Conservation (phyloP, 2,888 invertebrate species). For the Willowsia nigromaculata region DNA sequence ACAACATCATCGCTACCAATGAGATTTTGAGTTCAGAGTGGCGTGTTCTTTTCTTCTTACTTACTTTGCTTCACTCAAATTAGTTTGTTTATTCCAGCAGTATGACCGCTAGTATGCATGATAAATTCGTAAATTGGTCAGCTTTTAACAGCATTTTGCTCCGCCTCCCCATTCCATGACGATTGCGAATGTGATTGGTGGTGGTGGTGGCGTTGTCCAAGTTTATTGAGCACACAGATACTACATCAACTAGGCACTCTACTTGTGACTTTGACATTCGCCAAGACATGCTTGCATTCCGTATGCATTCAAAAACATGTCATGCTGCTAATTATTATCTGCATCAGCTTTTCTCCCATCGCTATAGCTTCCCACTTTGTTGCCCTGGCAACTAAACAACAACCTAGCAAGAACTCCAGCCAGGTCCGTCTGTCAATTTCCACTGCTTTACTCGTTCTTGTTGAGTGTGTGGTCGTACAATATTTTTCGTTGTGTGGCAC, state of each 20-base stretch:
- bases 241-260: background rate
- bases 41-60: background rate
- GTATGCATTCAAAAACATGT: background rate
- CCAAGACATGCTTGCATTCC: background rate
- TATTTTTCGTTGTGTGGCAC: too few species aligned
- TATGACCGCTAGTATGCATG: background rate
- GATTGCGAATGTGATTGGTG: background rate
- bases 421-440: background rate
- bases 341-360: background rate
- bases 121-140: background rate
- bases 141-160: background rate
- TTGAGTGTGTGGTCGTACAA: background rate
- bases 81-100: background rate
- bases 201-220: background rate
- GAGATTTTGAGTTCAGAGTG: constrained; percentile 8
- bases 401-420: background rate
- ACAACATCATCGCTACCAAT: background rate
- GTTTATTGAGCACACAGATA: background rate
- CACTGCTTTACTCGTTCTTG: background rate
- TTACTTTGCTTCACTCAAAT: background rate
- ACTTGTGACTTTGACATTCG: constrained; percentile 47
- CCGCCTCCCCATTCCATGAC: background rate
- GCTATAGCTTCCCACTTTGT: background rate
- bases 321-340: background rate
- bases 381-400: background rate